phyloP scores from a whole-genome alignment of 2,797 vertebrate genomes.

The Etheostoma nigrum region DNA sequence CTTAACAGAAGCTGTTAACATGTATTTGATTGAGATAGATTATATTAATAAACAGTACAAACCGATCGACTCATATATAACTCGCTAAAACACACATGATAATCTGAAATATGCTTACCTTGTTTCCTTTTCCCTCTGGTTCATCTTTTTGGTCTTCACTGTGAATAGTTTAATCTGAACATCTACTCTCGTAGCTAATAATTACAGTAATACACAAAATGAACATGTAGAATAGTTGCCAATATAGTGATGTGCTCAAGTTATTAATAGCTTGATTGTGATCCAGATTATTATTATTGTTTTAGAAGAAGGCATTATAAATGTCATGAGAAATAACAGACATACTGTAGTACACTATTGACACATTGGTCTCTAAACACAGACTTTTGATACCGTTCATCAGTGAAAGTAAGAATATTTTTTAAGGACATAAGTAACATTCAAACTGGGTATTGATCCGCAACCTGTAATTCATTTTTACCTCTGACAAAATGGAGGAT shows the following conservation, averaged over 20 bases:
- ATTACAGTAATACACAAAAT: background rate
- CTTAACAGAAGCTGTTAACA: slow-evolving; percentile 9
- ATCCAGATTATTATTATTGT: slow-evolving; percentile 13
- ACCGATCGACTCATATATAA: background rate
- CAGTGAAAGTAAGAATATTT: background rate
- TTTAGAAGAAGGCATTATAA: slow-evolving; percentile 27
- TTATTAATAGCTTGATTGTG: slow-evolving; percentile 49
- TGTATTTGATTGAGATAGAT: background rate
- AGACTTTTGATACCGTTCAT: background rate
- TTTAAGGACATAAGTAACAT: too few relatives aligned
- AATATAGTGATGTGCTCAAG: background rate
- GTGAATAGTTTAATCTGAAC: background rate
- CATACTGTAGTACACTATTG: background rate
- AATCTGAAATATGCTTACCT: background rate
- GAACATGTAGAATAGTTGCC: background rate
- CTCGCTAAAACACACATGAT: background rate
- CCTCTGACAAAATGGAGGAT: background rate
- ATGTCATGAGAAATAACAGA: background rate
- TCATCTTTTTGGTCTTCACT: background rate
- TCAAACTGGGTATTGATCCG: background rate
- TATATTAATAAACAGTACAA: slow-evolving; percentile 3
- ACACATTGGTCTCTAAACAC: too few relatives aligned
- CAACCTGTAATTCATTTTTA: too few relatives aligned
- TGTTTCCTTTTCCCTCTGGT: background rate
- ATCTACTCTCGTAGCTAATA: background rate